Conservation (phyloP, 2,888 invertebrate genomes). For the Polylopha cassiicola region DNA sequence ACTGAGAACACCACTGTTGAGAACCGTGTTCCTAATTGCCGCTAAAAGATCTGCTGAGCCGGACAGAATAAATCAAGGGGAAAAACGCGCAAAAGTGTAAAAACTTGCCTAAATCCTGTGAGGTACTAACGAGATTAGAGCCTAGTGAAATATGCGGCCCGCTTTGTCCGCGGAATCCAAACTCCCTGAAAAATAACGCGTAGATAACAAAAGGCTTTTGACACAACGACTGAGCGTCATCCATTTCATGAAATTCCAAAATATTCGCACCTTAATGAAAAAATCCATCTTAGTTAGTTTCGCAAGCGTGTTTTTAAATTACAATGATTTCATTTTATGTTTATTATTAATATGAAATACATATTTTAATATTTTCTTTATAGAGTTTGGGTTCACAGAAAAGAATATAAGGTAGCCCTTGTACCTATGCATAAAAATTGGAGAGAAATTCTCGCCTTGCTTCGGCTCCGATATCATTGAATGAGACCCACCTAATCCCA, state of each 20-base stretch:
- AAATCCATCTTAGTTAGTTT: slow-evolving; percentile 33
- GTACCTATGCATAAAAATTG: slow-evolving; percentile 6
- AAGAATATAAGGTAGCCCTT: slow-evolving; percentile 1
- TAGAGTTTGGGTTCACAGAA: too few species aligned
- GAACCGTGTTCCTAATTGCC: slow-evolving; percentile 26
- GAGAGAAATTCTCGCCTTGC: slow-evolving; percentile 9
- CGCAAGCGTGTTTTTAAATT: too few species aligned
- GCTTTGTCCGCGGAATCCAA: slow-evolving; percentile 64
- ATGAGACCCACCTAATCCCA: slow-evolving; percentile 15
- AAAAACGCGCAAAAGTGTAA: slow-evolving; percentile 48
- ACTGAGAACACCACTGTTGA: too few species aligned
- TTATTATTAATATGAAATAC: too few species aligned
- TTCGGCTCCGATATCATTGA: slow-evolving; percentile 15
- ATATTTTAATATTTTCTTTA: too few species aligned
- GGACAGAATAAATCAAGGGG: slow-evolving; percentile 41
- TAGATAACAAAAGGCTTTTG: slow-evolving; percentile 68
- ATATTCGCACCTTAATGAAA: slow-evolving; percentile 46
- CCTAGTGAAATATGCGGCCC: slow-evolving; percentile 64
- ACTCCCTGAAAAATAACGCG: slow-evolving; percentile 63
- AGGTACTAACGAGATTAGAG: slow-evolving; percentile 66
- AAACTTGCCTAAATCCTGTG: slow-evolving; percentile 51
- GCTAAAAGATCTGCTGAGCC: slow-evolving; percentile 25
- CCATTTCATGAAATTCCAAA: slow-evolving; percentile 47
- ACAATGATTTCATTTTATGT: too few species aligned
- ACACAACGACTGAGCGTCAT: slow-evolving; percentile 45